Evolutionary conservation across 2,113 vertebrate genomes (phyloP), one percentile per base, ranked within the genome.

Genomic region (Mobula hypostoma): DNA sequence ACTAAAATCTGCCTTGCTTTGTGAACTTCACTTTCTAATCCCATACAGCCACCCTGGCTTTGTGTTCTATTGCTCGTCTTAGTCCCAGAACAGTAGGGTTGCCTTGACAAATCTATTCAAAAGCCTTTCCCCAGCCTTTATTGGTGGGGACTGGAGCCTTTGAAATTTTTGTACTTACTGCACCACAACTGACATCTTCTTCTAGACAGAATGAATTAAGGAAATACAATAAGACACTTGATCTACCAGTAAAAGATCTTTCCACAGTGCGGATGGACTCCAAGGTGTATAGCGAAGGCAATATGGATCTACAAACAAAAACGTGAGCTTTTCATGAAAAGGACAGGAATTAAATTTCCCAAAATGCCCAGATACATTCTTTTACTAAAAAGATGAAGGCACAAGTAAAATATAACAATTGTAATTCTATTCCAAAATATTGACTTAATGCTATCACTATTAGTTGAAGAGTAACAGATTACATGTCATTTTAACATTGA

Each of bases 91-190:
- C 97, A 97, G 97, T 97, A 96, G 97, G 97, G 96, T 98, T 98
- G 98, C 98, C 97, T 98, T 99, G 98, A 98, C 98, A 98, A 99
- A 98, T 99, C 98, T 98, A 98, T 98, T 98, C 97, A 98, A 97
- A 97, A 97, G 96, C 96, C 95, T 96, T 98, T 97, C 97, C 97
- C 96, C 63, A 19, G 96, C 96, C 96, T 97, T 97, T 97, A 98
- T 98, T 98, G 98, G 97, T 97, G 97, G 97, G 97, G 97, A 97
- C 96, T 97, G 96, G 96, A 96, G 96, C 96, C 97, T 98, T 98
- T 98, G 97, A 98, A 97, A 98, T 97, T 97, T 94, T 96, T 97
- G 96, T 97, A 96, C 97, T 97, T 97, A 97, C 97, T 98, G 97
- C 97, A 97, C 97, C 97, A 97, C 97, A 98, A 97, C 98, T 99